These are phyloP conservation scores for Cebidichthys violaceus DNA, from an alignment of 2,113 vertebrate genomes.

Conservation along the genomic window DNA sequence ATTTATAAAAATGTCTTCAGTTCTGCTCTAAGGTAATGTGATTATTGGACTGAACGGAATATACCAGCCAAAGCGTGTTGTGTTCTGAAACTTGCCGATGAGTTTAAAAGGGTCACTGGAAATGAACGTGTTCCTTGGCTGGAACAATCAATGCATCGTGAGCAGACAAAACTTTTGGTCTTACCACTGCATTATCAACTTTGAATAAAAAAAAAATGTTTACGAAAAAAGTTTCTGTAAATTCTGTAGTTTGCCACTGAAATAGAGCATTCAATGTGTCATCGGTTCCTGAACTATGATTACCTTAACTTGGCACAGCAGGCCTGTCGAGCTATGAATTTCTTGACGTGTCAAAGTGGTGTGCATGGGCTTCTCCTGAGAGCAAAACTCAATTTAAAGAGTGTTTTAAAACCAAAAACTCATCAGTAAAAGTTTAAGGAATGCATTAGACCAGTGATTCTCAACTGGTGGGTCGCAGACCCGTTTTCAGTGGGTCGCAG, in stretches of 20 bases:
- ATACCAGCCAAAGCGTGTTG: conserved; percentile 29
- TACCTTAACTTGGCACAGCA: background rate
- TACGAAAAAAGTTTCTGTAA: background rate
- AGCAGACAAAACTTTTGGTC: background rate
- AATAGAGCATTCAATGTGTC: background rate
- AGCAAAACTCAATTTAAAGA: background rate
- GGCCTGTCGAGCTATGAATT: background rate
- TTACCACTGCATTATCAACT: background rate
- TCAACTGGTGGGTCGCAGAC: too few relatives aligned
- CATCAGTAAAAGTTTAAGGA: background rate
- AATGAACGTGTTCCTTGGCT: conserved; percentile 12
- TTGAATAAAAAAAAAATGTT: background rate
- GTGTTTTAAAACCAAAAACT: background rate
- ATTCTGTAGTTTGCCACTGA: background rate
- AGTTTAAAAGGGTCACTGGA: conserved; percentile 50
- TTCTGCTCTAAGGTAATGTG: conserved; percentile 59
- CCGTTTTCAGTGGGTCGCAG: too few relatives aligned
- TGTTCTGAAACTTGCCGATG: conserved; percentile 37
- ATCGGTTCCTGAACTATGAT: background rate
- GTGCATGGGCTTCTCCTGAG: background rate
- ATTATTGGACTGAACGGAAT: conserved; percentile 58
- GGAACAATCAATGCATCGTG: background rate
- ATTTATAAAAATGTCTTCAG: conserved; percentile 69
- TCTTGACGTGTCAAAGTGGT: background rate
- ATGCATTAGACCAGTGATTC: background rate